Conservation (phyloP, 2,888 invertebrate species). For the Drosophila stalkeri region DNA sequence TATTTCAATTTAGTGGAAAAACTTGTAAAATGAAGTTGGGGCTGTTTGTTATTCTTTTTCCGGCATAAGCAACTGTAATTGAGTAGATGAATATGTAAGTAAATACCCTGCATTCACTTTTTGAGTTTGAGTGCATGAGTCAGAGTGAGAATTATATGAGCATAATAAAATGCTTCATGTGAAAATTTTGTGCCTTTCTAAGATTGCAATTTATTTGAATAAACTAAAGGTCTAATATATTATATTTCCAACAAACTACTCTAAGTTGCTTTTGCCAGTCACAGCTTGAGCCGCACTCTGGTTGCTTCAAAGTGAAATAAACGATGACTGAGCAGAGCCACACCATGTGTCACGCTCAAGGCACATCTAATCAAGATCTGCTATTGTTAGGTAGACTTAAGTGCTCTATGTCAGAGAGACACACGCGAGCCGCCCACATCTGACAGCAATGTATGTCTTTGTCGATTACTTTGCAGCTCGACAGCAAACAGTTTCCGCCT, state of each 20-base stretch:
- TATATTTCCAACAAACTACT: not conserved
- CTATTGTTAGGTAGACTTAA: slow-evolving; percentile 51
- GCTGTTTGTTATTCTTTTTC: not conserved
- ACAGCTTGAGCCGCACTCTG: not conserved
- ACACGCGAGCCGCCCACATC: slow-evolving; percentile 6
- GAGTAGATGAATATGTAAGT: not conserved
- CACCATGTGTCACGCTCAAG: slow-evolving; percentile 45
- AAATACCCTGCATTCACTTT: not conserved
- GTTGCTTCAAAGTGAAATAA: slow-evolving; percentile 4
- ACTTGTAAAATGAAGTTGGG: slow-evolving; percentile 11
- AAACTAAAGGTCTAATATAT: not conserved
- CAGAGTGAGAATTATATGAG: too few species aligned
- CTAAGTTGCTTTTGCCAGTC: not conserved
- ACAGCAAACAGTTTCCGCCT: slow-evolving; percentile 56
- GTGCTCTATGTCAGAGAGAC: slow-evolving; percentile 40
- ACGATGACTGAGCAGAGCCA: slow-evolving; percentile 5
- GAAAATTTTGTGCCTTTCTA: not conserved
- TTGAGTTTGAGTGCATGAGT: not conserved
- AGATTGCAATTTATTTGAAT: not conserved
- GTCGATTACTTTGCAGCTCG: slow-evolving; percentile 40
- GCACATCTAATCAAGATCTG: slow-evolving; percentile 65
- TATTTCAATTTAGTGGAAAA: slow-evolving; percentile 26
- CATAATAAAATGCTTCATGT: not conserved
- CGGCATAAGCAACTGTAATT: not conserved
- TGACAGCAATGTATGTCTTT: slow-evolving; percentile 17